Conservation (phyloP, 1,140 invertebrate genomes). For the Leguminivora glycinivorella region DNA sequence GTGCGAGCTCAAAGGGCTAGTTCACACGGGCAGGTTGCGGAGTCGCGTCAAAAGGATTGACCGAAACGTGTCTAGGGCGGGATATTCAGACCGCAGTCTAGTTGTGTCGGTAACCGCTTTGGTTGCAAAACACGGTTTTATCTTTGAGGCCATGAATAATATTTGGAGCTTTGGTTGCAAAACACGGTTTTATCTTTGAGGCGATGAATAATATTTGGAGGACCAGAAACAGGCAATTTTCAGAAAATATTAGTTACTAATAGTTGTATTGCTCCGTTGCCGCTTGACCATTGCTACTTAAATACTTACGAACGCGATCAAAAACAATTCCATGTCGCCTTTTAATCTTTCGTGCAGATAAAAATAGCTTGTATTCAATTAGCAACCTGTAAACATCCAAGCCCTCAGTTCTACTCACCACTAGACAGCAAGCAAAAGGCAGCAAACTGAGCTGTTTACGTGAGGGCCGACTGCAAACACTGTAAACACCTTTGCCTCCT, state of each 20-base stretch:
- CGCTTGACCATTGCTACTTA: no score
- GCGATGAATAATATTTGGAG: constrained; percentile 35
- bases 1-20: constrained; percentile 66
- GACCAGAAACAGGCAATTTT: constrained; percentile 36
- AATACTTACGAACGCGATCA: no score
- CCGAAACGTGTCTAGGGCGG: constrained; percentile 54
- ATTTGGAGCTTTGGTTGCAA: constrained; percentile 40
- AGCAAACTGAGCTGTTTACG: constrained; percentile 62
- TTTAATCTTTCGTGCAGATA: not conserved
- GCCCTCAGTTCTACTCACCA: not conserved
- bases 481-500: constrained; percentile 58
- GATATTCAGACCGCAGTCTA: constrained; percentile 52
- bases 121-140: constrained; percentile 36
- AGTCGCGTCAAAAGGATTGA: constrained; percentile 60
- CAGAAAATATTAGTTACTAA: not conserved
- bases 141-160: constrained; percentile 37
- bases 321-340: no score
- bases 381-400: constrained; percentile 11
- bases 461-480: constrained; percentile 71
- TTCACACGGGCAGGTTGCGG: constrained; percentile 55
- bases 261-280: not conserved
- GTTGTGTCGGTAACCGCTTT: constrained; percentile 40
- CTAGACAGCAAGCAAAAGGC: constrained; percentile 25
- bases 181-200: constrained; percentile 38
- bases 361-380: not conserved